Evolutionary conservation across 2,888 invertebrate species (phyloP), one percentile per base, ranked within the genome.

Genomic region (Eubasilissa splendida): DNA sequence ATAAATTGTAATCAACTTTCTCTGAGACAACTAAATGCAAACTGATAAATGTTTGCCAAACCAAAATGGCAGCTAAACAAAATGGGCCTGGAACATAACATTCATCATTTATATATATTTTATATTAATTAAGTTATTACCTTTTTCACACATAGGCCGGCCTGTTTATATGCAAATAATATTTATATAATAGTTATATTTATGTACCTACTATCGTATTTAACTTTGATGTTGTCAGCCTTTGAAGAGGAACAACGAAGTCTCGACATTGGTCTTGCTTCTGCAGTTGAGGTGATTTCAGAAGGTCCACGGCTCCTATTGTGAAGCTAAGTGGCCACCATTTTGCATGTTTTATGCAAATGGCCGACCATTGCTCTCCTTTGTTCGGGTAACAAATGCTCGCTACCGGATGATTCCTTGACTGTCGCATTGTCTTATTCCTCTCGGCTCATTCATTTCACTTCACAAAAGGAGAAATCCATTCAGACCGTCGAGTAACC

Each of bases 401-500:
- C 83, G 83, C 83, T 83, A 83, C 83, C 83, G 83, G 82, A 77
- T 82, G 83, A 79, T 81, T 83, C 79, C 81, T 76, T 80, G 83
- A 77, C 77, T 71, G 78, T 50, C 71, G 33, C 70, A 68, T 77
- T 77, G 70, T 77, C 68, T 52, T 58, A 68, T 50, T 50, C 4
- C 59, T 33, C 68, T n/a, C 77, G 77, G 70, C 58, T 70, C 77
- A 76, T 80, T 76, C 54, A 80, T 70, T 70, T 59, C 63, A 76
- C 75, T 76, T 80, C 58, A 79, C 65, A 65, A 50, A 14, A 58
- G 56, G 31, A 74, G 33, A 74, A 31, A 14, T 58, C 50, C 56
- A 54, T 33, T 33, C 79, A 68, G 65, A 52, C 68, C 33, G 71
- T 76, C 79, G 53, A 54, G 58, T 65, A 80, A 83, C 80, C 73